Percentiles rank a stretch among this genome's conserved stretches.
These are phyloP conservation scores for Phoenicopterus ruber DNA, from an alignment of 2,113 vertebrate genomes.

Conservation along the genomic window DNA sequence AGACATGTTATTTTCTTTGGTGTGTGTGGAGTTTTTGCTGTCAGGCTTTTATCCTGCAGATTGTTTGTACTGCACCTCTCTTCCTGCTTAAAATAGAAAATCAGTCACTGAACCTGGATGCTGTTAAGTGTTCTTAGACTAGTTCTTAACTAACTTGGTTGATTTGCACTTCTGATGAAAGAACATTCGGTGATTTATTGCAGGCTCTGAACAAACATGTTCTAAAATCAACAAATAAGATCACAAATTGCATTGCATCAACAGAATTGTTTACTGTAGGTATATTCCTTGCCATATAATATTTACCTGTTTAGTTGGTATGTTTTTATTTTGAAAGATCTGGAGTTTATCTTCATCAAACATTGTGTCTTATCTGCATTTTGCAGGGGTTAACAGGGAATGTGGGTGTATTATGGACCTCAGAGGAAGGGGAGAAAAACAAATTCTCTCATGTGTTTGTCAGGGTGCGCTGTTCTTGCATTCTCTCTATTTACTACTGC, in stretches of 20 bases:
- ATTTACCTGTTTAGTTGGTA: background rate
- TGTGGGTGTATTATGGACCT: background rate
- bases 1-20: slow-evolving; percentile 60
- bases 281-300: background rate
- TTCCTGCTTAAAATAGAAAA: slow-evolving; percentile 60
- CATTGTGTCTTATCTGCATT: background rate
- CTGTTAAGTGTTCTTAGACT: slow-evolving; percentile 64
- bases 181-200: slow-evolving; percentile 51
- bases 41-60: slow-evolving; percentile 63
- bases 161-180: slow-evolving; percentile 55
- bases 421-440: background rate
- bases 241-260: background rate
- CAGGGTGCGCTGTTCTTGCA: background rate
- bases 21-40: slow-evolving; percentile 67
- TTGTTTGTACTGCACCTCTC: slow-evolving; percentile 53
- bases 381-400: background rate
- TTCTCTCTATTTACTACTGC: background rate
- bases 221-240: background rate
- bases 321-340: background rate
- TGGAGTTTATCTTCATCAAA: background rate
- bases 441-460: background rate
- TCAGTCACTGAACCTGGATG: slow-evolving; percentile 25
- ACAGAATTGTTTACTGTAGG: background rate
- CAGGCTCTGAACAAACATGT: slow-evolving; percentile 26
- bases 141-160: slow-evolving; percentile 62